Percentiles rank a stretch among this genome's conserved stretches.
Evolutionary conservation across 2,888 invertebrate species (phyloP).

Genomic region (Drosophila setosimentum): DNA sequence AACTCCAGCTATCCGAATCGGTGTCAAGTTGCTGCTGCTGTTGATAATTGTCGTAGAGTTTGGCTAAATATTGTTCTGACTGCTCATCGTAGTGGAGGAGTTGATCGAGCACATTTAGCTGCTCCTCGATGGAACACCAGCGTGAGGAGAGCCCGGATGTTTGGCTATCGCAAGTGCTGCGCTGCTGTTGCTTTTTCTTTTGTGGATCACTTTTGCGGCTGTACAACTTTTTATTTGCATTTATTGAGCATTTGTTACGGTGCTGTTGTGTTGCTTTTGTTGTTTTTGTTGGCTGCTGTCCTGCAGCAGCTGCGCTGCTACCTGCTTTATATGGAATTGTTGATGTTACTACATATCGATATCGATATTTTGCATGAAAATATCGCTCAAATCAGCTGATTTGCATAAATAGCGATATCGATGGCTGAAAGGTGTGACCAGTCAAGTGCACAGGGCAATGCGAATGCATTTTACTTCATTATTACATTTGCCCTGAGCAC

Average conservation of each 20-base stretch:
- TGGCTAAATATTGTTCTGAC: constrained; percentile 66
- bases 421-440: constrained; percentile 45
- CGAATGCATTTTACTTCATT: not conserved
- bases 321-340: constrained; percentile 61
- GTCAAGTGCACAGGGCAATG: constrained; percentile 42
- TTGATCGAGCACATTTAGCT: constrained; percentile 82
- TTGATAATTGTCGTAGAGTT: constrained; percentile 66
- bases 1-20: constrained; percentile 51
- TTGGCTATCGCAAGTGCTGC: constrained; percentile 31
- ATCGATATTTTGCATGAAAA: constrained; percentile 29
- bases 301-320: constrained; percentile 62
- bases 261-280: constrained; percentile 58
- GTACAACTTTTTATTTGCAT: constrained; percentile 55
- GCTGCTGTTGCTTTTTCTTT: constrained; percentile 50
- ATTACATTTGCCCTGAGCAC: constrained; percentile 28
- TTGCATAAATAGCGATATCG: constrained; percentile 53
- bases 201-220: constrained; percentile 59
- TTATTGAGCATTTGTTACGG: constrained; percentile 53
- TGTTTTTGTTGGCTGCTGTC: constrained; percentile 56
- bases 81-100: constrained; percentile 84
- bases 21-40: constrained; percentile 39
- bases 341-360: constrained; percentile 55
- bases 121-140: constrained; percentile 84
- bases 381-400: constrained; percentile 55
- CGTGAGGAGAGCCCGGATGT: constrained; percentile 82